Percentiles rank a stretch among this genome's conserved stretches.
These are phyloP conservation scores for Sigmodon hispidus DNA, from an alignment of 2,113 vertebrate species.

Conservation along the genomic window DNA sequence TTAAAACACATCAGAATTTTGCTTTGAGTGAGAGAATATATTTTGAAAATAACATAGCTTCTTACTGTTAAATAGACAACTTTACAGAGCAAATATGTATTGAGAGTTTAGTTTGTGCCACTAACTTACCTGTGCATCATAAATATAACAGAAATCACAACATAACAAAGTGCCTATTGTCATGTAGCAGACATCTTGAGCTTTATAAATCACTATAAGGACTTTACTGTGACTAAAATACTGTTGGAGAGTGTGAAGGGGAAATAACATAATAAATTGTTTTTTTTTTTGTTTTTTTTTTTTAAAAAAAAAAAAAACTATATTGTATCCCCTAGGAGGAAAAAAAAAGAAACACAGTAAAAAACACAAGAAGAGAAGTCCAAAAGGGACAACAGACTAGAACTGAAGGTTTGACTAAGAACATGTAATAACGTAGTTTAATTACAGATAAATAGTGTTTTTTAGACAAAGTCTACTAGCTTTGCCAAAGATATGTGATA, in stretches of 20 bases:
- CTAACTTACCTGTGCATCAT: background rate
- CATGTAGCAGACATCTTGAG: background rate
- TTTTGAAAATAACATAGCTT: conserved; percentile 5
- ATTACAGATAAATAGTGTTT: background rate
- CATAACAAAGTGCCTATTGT: background rate
- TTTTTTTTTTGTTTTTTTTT: too few species aligned
- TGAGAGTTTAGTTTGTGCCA: background rate
- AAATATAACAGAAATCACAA: background rate
- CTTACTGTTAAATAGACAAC: background rate
- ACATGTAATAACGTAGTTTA: background rate
- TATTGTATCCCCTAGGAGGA: background rate
- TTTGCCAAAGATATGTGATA: too few species aligned
- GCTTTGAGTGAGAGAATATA: conserved; percentile 26
- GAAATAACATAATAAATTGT: too few species aligned
- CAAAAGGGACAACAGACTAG: background rate
- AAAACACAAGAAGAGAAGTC: background rate
- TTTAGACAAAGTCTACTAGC: background rate
- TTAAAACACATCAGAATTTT: conserved; percentile 22
- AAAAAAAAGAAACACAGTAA: background rate
- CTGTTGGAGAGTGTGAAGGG: background rate
- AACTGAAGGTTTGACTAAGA: background rate
- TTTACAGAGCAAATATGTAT: conserved; percentile 39
- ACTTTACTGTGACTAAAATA: background rate
- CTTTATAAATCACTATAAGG: background rate
- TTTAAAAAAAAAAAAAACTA: too few species aligned